These are phyloP conservation scores for Melanargia galathea DNA, from an alignment of 2,888 invertebrate genomes.

Conservation along the genomic window DNA sequence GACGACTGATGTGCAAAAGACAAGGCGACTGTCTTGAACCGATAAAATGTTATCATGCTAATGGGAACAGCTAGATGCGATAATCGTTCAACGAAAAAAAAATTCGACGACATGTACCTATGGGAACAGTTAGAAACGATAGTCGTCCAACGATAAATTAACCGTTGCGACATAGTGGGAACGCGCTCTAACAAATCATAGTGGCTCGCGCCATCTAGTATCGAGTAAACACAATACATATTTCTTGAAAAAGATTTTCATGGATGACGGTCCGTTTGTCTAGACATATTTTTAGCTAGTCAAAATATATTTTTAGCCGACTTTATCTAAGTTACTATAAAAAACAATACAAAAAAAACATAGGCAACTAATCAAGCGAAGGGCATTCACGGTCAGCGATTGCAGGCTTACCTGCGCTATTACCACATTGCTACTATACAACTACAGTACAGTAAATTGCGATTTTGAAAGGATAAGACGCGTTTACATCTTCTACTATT, in stretches of 20 bases:
- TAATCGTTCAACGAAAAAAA: too few species aligned
- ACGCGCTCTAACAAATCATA: too few species aligned
- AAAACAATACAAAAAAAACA: constrained; percentile 19
- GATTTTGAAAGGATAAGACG: constrained; percentile 57
- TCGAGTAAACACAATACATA: constrained; percentile 13
- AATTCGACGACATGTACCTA: too few species aligned
- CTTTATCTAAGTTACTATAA: neutral
- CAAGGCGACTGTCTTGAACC: too few species aligned
- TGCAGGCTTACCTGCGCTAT: constrained; percentile 43
- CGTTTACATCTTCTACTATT: constrained; percentile 40
- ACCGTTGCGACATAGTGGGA: neutral
- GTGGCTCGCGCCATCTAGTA: constrained; percentile 24
- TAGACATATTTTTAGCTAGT: neutral
- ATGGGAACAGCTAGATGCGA: too few species aligned
- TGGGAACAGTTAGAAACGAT: too few species aligned
- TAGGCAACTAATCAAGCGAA: constrained; percentile 41
- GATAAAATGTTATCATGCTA: too few species aligned
- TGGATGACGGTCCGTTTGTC: constrained; percentile 14
- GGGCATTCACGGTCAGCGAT: constrained; percentile 73
- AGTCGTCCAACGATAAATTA: neutral
- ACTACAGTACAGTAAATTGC: constrained; percentile 52
- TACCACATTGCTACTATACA: constrained; percentile 44
- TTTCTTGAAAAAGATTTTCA: constrained; percentile 23
- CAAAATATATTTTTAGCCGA: neutral
- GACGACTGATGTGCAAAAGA: too few species aligned